Base-by-base conservation (phyloP, 2,888 invertebrate genomes). In the Eupelmus urozonus region DNA sequence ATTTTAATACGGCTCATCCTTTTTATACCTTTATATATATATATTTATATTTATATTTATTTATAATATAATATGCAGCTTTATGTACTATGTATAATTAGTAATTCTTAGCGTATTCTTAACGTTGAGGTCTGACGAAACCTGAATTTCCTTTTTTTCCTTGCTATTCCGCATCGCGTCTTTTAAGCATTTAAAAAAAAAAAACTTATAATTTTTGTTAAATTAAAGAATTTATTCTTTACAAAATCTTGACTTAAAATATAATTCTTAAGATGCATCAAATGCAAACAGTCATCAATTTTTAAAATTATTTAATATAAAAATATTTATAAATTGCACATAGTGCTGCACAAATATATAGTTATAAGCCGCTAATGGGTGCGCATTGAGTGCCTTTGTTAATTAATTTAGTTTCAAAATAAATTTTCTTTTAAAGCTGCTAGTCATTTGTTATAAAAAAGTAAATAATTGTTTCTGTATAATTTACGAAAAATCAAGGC, bases 91-190 rank as follows among this genome's bases (percentile, higher is more conserved):
- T 84, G 80, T 85, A 83, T 85, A 82, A 42, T 83, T 86, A 85
- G 78, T 84, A 82, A 84, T 87, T 84, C 85, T 83, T 84, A 84
- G 82, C 83, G 83, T 85, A 87, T 83, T 82, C 83, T 85, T 85
- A 87, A 86, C 87, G 82, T 85, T 89, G 88, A 89, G 89, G 89
- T 89, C 88, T 88, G 87, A 86, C 85, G 84, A 87, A 88, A 88
- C 88, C 88, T 88, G 89, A 88, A 88, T 89, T 85, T 84, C 84
- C 83, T 78, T 84, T 79, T 82, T 84, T 80, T 69, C n/a, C 13
- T 13, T 62, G 55, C 18, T 67, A 74, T 29, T 71, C 27, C 27
- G 57, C 66, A 70, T 3, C 40, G 45, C 66, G 60, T 25, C 34
- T 63, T 34, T 34, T 3, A 63, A 57, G 29, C 34, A 7, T 65